Conservation (phyloP, 2,888 invertebrate genomes). For the Caenorhabditis auriculariae region DNA sequence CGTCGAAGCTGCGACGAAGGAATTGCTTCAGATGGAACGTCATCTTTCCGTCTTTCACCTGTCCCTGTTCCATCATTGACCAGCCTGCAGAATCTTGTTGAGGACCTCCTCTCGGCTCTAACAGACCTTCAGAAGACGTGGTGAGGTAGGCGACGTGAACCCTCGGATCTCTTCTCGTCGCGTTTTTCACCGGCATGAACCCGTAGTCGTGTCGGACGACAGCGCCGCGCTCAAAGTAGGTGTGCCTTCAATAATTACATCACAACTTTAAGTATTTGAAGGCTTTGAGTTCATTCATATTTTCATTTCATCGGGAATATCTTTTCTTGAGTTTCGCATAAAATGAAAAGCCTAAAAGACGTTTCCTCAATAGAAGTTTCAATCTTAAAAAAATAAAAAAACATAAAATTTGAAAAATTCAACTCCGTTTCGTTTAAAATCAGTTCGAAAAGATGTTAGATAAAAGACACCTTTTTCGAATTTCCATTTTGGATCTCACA, state of each 20-base stretch:
- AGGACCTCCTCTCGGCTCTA: neutral
- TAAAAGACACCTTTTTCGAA: too few species aligned
- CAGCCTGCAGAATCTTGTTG: slow-evolving; percentile 41
- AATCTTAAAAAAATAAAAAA: too few species aligned
- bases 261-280: too few species aligned
- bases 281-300: too few species aligned
- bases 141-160: slow-evolving; percentile 61
- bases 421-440: too few species aligned
- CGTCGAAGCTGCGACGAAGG: slow-evolving; percentile 58
- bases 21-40: slow-evolving; percentile 62
- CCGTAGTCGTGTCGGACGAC: slow-evolving; percentile 61
- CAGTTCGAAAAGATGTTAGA: too few species aligned
- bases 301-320: too few species aligned
- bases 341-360: too few species aligned
- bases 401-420: too few species aligned
- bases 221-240: slow-evolving; percentile 52
- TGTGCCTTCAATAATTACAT: slow-evolving; percentile 54
- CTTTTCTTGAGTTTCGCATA: too few species aligned
- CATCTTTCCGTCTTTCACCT: slow-evolving; percentile 56
- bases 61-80: slow-evolving; percentile 63
- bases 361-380: too few species aligned
- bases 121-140: slow-evolving; percentile 55
- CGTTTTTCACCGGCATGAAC: slow-evolving; percentile 63
- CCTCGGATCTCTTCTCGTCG: slow-evolving; percentile 59
- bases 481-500: too few species aligned